Base-by-base conservation (phyloP, 2,888 invertebrate genomes). In the Drosophila formosana region DNA sequence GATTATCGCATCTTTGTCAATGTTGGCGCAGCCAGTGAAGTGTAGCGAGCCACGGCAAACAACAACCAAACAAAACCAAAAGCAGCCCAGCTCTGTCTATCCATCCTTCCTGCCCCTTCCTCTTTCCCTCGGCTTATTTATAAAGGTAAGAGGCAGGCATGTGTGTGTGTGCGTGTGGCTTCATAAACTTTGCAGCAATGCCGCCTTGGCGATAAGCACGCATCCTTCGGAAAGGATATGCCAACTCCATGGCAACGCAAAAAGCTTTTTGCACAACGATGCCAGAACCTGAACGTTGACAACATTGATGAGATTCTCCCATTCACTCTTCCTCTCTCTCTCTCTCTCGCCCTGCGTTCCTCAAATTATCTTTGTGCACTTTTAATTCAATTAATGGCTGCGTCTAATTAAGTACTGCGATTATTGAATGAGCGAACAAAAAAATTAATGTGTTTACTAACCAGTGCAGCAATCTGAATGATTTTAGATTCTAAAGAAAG, bases 1-100 rank as follows among this genome's bases (percentile, higher is more conserved):
- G 84, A 85, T 85, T 88, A 85, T 89, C 86, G 89, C 86, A 76
- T 88, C 88, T 89, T 88, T 89, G 88, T 84, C 83, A 78, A 66
- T 71, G 81, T 81, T 79, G 78, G 65, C 69, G 74, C 63, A 77
- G 66, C 65, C 64, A 82, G 69, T 79, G 76, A 80, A 79, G 83
- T 80, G 83, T 66, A 75, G 49, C 66, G 52, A 79, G 76, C 66
- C 67, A 63, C 49, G 60, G 77, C 72, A 80, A 76, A 65, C 80
- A 80, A 66, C 72, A 67, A 51, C 57, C 57, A 65, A 78, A 74
- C 75, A 58, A 74, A 65, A 78, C 50, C 53, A 8, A 51, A 55
- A 50, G 25, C 58, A 45, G 30, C 53, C 23, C 60, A 45, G 41
- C 28, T 18, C 63, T 66, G 53, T 47, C 52, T 58, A 62, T 52